Evolutionary conservation across 1,140 invertebrate species (phyloP).

Genomic region (Sweltsa coloradensis): DNA sequence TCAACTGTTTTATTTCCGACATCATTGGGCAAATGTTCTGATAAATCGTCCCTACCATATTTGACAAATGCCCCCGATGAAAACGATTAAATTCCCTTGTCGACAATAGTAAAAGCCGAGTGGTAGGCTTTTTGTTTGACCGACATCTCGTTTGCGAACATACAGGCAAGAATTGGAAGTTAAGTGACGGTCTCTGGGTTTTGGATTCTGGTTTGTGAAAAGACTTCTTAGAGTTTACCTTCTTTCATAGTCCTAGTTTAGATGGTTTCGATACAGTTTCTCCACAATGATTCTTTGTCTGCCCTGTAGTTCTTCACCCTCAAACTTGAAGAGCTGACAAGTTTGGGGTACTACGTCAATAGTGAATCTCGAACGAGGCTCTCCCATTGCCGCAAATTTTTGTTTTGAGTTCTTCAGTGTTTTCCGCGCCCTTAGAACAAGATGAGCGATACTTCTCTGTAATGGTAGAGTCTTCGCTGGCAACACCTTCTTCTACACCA

Average conservation of each 20-base stretch:
- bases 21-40: constrained; percentile 95
- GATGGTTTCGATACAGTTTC: constrained; percentile 96
- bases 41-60: constrained; percentile 94
- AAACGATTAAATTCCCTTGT: constrained; percentile 96
- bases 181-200: too few species aligned
- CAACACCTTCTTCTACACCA: constrained; percentile 97
- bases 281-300: constrained; percentile 75
- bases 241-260: constrained; percentile 90
- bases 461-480: constrained; percentile 94
- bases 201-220: too few species aligned
- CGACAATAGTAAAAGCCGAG: constrained; percentile 94
- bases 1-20: constrained; percentile 96
- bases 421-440: constrained; percentile 79
- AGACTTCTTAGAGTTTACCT: constrained; percentile 84
- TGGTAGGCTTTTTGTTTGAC: constrained; percentile 82
- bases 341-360: too few species aligned
- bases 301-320: constrained; percentile 70
- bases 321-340: constrained; percentile 95
- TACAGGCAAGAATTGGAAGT: too few species aligned
- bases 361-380: constrained; percentile 86
- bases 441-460: constrained; percentile 97
- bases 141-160: constrained; percentile 81
- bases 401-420: constrained; percentile 88
- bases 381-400: constrained; percentile 80
- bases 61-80: constrained; percentile 97